Conservation (phyloP, 2,113 vertebrate species). For the Noctilio leporinus region DNA sequence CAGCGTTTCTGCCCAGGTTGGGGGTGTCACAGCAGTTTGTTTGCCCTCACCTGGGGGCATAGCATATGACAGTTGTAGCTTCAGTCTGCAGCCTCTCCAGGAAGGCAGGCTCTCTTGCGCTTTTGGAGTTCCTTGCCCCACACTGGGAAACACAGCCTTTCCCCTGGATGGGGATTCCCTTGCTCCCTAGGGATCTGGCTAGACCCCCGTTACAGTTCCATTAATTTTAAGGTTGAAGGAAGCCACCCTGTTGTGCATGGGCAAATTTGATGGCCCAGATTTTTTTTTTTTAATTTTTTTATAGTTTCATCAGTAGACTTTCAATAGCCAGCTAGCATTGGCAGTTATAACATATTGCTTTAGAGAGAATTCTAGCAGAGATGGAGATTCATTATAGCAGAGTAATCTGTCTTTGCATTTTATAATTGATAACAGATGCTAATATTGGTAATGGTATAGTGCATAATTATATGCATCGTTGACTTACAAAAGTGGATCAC, state of each 20-base stretch:
- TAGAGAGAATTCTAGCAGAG: not conserved
- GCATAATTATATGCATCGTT: conserved; percentile 41
- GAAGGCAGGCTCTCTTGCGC: no score
- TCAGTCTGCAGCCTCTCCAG: no score
- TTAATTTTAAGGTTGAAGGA: not conserved
- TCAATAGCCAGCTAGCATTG: not conserved
- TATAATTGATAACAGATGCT: conserved; percentile 26
- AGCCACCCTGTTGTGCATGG: not conserved
- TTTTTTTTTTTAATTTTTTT: not conserved
- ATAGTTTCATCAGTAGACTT: conserved; percentile 3
- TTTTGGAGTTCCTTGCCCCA: no score
- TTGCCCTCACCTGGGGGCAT: no score
- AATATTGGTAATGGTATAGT: not conserved
- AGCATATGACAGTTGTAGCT: no score
- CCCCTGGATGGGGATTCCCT: no score
- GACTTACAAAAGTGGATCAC: conserved; percentile 37
- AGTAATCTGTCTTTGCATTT: conserved; percentile 36
- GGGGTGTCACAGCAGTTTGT: no score
- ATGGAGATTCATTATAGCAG: not conserved
- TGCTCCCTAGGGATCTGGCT: no score
- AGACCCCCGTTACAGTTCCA: not conserved
- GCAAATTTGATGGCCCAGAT: not conserved
- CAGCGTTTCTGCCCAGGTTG: no score
- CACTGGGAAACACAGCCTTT: no score
- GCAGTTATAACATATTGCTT: not conserved